Conservation (phyloP, 2,113 vertebrate genomes). For the Amazona vittata region DNA sequence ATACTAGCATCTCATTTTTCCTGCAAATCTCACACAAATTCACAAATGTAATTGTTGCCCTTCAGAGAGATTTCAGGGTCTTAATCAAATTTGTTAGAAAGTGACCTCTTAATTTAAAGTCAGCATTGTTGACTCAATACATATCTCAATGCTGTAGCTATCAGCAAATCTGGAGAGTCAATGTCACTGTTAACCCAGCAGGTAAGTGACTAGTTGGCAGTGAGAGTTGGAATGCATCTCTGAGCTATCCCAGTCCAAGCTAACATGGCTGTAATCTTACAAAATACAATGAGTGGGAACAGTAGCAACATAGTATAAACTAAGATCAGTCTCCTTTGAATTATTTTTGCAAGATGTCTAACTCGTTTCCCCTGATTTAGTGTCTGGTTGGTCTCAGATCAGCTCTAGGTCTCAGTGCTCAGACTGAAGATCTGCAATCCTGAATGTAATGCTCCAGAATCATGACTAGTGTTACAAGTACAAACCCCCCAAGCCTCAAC, state of each 20-base stretch:
- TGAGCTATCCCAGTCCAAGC: background rate
- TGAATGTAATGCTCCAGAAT: background rate
- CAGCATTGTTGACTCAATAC: accelerated
- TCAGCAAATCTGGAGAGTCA: background rate
- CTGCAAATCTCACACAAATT: background rate
- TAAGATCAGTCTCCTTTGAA: background rate
- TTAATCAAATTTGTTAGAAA: background rate
- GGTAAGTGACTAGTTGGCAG: background rate
- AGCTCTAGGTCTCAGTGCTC: background rate
- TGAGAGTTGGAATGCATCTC: background rate
- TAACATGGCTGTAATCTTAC: background rate
- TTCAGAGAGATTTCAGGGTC: background rate
- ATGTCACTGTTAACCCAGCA: background rate
- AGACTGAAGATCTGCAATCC: background rate
- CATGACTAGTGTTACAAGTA: background rate
- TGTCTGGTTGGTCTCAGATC: background rate
- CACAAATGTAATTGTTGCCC: background rate
- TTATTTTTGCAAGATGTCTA: background rate
- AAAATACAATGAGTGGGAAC: background rate
- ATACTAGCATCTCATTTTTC: background rate
- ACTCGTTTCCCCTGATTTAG: background rate
- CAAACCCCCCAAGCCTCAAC: background rate
- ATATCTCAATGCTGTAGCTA: background rate
- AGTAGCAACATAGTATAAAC: background rate
- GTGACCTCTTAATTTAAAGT: background rate